A percentile compares a stretch with the other conserved stretches of the same genome.
These are phyloP conservation scores for Acanthurus leucopareius DNA, from an alignment of 2,797 vertebrate species.

Conservation along the genomic window DNA sequence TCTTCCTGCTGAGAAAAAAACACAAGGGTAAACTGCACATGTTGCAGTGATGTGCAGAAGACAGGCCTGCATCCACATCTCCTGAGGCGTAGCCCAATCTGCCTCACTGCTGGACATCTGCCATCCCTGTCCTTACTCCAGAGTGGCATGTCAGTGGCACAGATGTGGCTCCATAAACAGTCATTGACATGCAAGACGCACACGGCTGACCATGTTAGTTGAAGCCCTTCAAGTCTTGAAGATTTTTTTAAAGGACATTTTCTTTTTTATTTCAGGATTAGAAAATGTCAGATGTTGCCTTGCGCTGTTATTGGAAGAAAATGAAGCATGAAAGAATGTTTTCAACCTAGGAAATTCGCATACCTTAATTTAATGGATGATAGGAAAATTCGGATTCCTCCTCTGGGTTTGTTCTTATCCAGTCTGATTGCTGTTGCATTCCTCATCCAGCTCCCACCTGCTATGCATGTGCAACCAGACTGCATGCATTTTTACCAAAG, in stretches of 20 bases:
- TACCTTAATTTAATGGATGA: conserved; percentile 15
- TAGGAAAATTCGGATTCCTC: background rate
- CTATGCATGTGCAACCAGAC: conserved; percentile 38
- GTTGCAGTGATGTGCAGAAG: conserved; percentile 5
- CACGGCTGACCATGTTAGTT: conserved; percentile 23
- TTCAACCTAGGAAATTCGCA: conserved; percentile 8
- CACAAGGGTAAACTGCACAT: conserved; percentile 27
- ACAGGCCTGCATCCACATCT: conserved; percentile 42
- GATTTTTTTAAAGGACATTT: background rate
- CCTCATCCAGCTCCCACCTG: conserved; percentile 24
- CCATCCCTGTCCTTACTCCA: conserved; percentile 45
- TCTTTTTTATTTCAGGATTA: conserved; percentile 8
- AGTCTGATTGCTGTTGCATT: conserved; percentile 21
- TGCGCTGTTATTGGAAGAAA: conserved; percentile 7
- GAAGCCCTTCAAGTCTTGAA: conserved; percentile 6
- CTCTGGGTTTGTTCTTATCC: conserved; percentile 14
- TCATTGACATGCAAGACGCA: conserved; percentile 45
- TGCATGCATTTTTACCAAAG: conserved; percentile 68
- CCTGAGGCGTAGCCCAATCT: conserved; percentile 57
- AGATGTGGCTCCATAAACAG: conserved; percentile 59
- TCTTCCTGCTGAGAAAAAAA: conserved; percentile 14
- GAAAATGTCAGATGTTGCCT: conserved; percentile 6
- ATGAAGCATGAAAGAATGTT: background rate
- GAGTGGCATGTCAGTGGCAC: conserved; percentile 49
- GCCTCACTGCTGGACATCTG: conserved; percentile 72